Conservation (phyloP, 2,888 invertebrate species). For the Theretra japonica region DNA sequence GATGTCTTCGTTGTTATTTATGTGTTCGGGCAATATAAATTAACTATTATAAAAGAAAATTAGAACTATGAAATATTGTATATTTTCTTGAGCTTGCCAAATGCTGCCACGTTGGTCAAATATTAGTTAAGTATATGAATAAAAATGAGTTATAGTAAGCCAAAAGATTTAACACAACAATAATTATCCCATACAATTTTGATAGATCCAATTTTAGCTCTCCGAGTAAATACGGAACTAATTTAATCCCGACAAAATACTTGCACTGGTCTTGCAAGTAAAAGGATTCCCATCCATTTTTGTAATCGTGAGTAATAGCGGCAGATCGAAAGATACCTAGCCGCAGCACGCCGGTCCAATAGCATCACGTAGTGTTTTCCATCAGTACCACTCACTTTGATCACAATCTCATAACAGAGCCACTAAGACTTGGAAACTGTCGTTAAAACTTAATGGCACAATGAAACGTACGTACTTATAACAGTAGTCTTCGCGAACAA, state of each 20-base stretch:
- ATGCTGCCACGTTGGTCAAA: neutral
- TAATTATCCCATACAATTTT: too few species aligned
- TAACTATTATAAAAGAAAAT: too few species aligned
- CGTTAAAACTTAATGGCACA: conserved; percentile 17
- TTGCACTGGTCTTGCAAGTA: neutral
- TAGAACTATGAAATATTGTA: too few species aligned
- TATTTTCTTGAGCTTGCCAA: too few species aligned
- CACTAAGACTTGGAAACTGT: neutral
- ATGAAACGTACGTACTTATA: neutral
- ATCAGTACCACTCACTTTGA: neutral
- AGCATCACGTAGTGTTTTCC: neutral
- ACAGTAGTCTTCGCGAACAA: conserved; percentile 16
- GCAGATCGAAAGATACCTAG: neutral
- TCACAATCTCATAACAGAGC: neutral
- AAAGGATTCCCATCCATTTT: neutral
- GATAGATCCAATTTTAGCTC: too few species aligned
- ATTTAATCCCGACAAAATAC: neutral
- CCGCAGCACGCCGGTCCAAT: neutral
- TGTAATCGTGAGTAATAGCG: neutral
- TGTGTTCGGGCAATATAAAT: too few species aligned
- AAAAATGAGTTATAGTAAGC: too few species aligned
- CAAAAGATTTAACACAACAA: too few species aligned
- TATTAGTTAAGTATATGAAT: neutral
- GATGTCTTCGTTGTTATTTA: neutral
- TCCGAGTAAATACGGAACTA: too few species aligned